Base-by-base conservation (phyloP, 2,888 invertebrate species). In the Rhamnusium bicolor region DNA sequence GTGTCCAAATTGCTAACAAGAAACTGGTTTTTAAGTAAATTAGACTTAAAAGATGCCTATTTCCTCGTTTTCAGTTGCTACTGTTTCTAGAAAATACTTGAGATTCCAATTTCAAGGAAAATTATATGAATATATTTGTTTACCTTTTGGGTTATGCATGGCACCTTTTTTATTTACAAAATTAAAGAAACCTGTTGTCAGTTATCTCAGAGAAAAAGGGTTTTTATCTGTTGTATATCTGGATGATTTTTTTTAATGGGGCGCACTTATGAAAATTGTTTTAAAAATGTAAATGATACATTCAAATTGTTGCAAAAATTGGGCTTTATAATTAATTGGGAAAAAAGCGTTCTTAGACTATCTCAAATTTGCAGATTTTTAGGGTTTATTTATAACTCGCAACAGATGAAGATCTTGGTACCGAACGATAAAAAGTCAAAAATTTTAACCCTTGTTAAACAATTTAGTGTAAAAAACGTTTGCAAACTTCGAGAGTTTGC, bases 81-180 rank as follows among this genome's bases (percentile, higher is more conserved):
- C 71, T 40, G 21, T 66, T 21, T 27, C 67, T 74, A 71, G 62
- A 69, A 82, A 81, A 54, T 77, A 65, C 60, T 73, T 83, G 53
- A 66, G 80, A 18, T 83, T 84, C 56, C n/a, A 19, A 2, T 83
- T 80, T 73, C 6, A 76, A 12, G 75, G 65, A 0, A 73, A 71
- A 16, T 10, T 78, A n/a, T 83, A 75, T 66, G 77, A 81, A 60
- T 83, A 78, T 65, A 69, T 0, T 6, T 79, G 77, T 29, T 65
- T 80, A 16, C 81, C 81, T 12, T 71, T 72, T 29, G 81, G 82
- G n/a, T 21, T 84, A 6, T 73, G 61, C 12, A 62, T 69, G 12
- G 78, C 77, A 5, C 81, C 82, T 8, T 79, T 46, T 51, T 54
- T 82, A 14, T 82, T 83, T 69, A 83, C 83, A 6, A 82, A 82